Conservation (phyloP, 2,797 vertebrate genomes). For the Pseudochromis fuscus region DNA sequence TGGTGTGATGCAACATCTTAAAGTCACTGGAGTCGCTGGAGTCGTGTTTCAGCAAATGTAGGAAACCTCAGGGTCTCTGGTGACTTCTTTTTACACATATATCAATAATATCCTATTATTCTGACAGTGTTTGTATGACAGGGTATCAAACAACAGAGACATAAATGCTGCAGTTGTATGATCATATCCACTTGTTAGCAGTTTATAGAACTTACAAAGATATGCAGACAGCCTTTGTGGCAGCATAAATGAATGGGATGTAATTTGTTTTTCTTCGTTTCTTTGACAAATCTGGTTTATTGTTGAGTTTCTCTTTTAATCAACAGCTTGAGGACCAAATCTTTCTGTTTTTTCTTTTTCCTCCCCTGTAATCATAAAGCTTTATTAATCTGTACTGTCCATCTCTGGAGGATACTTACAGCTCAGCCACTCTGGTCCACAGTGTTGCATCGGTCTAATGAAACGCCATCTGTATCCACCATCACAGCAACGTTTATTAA, state of each 20-base stretch:
- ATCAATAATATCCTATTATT: neutral
- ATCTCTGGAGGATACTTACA: conserved; percentile 14
- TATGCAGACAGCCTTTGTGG: conserved; percentile 11
- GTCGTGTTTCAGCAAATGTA: conserved; percentile 12
- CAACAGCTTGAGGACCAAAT: conserved; percentile 27
- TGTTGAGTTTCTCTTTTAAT: conserved; percentile 40
- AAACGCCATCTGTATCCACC: conserved; percentile 40
- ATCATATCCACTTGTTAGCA: conserved; percentile 42
- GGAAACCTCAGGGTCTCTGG: conserved; percentile 7
- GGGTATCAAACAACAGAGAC: neutral
- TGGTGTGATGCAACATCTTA: conserved; percentile 16
- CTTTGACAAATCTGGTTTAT: conserved; percentile 6
- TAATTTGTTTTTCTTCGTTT: conserved; percentile 45
- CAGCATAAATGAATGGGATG: conserved; percentile 33
- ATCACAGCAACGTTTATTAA: conserved; percentile 36
- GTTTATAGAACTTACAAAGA: conserved; percentile 15
- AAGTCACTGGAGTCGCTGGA: conserved; percentile 10
- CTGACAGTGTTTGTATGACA: neutral
- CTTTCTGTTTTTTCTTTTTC: neutral
- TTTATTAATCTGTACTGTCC: conserved; percentile 40
- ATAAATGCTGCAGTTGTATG: conserved; percentile 27
- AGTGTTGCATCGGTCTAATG: conserved; percentile 1
- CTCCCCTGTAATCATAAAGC: conserved; percentile 25
- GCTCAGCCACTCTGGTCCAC: neutral
- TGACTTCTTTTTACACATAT: neutral